Evolutionary conservation across 2,797 vertebrate genomes (phyloP).

Genomic region (Enteromius viviparus): DNA sequence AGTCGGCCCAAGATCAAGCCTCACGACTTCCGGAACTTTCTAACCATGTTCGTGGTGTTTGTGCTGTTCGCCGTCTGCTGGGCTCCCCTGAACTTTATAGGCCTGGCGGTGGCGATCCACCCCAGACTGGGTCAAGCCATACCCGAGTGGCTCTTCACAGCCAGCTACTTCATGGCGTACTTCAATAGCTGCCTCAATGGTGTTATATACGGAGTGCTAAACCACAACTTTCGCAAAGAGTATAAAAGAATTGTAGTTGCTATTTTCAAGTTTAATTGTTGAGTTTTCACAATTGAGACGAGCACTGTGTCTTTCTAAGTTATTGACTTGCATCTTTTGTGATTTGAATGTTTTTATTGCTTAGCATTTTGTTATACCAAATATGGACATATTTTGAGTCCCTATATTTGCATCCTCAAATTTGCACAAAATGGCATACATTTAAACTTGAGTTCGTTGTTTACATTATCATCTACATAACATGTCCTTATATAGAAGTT

Average conservation of each 20-base stretch:
- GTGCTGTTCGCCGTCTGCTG: slow-evolving; percentile 86
- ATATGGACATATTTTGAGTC: slow-evolving; percentile 21
- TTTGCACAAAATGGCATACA: slow-evolving; percentile 17
- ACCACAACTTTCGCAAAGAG: slow-evolving; percentile 86
- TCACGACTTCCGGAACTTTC: slow-evolving; percentile 84
- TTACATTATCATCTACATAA: neutral
- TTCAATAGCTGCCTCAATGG: slow-evolving; percentile 88
- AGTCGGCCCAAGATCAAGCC: slow-evolving; percentile 78
- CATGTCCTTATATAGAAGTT: neutral
- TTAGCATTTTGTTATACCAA: slow-evolving; percentile 26
- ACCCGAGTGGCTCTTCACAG: slow-evolving; percentile 83
- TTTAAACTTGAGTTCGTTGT: slow-evolving; percentile 11
- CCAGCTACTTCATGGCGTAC: slow-evolving; percentile 88
- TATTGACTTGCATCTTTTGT: slow-evolving; percentile 22
- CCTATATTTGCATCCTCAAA: slow-evolving; percentile 12
- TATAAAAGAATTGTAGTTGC: slow-evolving; percentile 83
- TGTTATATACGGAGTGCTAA: slow-evolving; percentile 82
- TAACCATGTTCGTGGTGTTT: slow-evolving; percentile 87
- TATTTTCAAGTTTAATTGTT: slow-evolving; percentile 79
- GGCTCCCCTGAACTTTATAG: slow-evolving; percentile 85
- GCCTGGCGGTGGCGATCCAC: slow-evolving; percentile 81
- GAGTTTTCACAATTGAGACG: slow-evolving; percentile 38
- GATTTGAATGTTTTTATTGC: slow-evolving; percentile 6
- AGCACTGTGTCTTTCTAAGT: slow-evolving; percentile 52
- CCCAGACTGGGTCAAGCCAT: slow-evolving; percentile 74